Base-by-base conservation (phyloP, 2,888 invertebrate species). In the Himalopsyche tibetana region DNA sequence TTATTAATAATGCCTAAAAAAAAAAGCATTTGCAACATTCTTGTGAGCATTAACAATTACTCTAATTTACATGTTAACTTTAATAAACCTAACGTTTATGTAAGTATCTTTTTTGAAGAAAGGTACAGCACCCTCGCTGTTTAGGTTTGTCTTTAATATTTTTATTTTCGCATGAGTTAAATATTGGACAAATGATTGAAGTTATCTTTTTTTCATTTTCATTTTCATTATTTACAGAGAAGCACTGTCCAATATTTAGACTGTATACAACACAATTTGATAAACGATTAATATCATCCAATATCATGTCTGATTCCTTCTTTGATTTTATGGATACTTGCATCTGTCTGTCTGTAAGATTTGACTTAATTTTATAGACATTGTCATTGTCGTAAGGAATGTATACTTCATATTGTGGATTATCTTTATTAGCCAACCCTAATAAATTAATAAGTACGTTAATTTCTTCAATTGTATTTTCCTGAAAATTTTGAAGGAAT, bases 171-270 rank as follows among this genome's bases (percentile, higher is more conserved):
- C 15, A 15, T 15, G 51, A 15, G 12, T 51, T 51, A 4, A 74
- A 1, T 12, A 74, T 38, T 5, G 74, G 74, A 38, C 38, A 36
- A 36, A 74, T 74, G 36, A 74, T 36, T 36, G 74, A 36, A 69
- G 69, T 38, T 36, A 74, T 74, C 36, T 5, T 74, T 9, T 36
- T 12, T 5, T 74, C 74, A 6, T 36, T 12, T 5, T 74, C 74
- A 6, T 36, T 11, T 5, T 74, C 28, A 38, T 36, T 28, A 74
- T 74, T 36, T 15, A 74, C 38, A 19, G 74, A 38, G 36, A 9
- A 5, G 5, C 74, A 74, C 36, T 74, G 74, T 74, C 74, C 74
- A 74, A 74, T 74, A 36, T 74, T 74, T 36, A 74, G 15, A 8
- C 36, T 74, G 74, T 74, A 74, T 12, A 74, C 74, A 5, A 12